These are phyloP conservation scores for Brachionus plicatilis DNA, from an alignment of 1,140 invertebrate genomes.

Conservation along the genomic window DNA sequence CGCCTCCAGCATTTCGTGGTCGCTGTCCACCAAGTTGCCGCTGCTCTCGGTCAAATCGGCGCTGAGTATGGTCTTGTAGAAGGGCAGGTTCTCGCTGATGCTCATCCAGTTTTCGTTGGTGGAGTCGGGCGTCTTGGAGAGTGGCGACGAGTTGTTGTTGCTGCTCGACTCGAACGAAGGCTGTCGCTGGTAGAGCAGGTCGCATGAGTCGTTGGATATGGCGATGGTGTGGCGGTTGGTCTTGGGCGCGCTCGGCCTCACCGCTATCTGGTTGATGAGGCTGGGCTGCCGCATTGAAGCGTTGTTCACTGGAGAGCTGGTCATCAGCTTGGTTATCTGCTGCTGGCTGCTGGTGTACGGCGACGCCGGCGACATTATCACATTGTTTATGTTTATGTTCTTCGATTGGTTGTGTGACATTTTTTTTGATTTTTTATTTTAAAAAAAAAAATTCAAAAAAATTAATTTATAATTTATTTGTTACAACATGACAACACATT, in stretches of 20 bases:
- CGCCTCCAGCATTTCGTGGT: slow-evolving; percentile 20
- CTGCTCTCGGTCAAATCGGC: neutral
- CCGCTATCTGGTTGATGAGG: neutral
- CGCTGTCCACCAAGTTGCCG: slow-evolving; percentile 15
- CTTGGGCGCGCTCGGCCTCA: neutral
- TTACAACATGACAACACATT: slow-evolving; percentile 7
- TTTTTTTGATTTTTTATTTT: neutral
- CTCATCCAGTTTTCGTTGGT: slow-evolving; percentile 17
- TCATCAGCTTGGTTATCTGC: neutral
- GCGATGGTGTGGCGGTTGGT: slow-evolving; percentile 3
- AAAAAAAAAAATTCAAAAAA: neutral
- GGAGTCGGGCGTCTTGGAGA: slow-evolving; percentile 35
- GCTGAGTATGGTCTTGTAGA: neutral
- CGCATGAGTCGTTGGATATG: neutral
- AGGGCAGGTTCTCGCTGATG: slow-evolving; percentile 1
- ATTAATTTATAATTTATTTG: neutral
- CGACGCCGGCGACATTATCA: neutral
- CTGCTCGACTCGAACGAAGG: slow-evolving; percentile 7
- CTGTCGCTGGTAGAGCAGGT: neutral
- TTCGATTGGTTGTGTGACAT: neutral
- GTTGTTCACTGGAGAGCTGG: neutral
- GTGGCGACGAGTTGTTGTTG: slow-evolving; percentile 27
- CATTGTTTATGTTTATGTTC: slow-evolving; percentile 13
- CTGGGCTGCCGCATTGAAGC: neutral
- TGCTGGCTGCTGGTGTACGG: slow-evolving; percentile 2